Percentiles rank a stretch among this genome's conserved stretches.
These are phyloP conservation scores for Dasypus novemcinctus DNA, from an alignment of 2,113 vertebrate species.

Conservation along the genomic window DNA sequence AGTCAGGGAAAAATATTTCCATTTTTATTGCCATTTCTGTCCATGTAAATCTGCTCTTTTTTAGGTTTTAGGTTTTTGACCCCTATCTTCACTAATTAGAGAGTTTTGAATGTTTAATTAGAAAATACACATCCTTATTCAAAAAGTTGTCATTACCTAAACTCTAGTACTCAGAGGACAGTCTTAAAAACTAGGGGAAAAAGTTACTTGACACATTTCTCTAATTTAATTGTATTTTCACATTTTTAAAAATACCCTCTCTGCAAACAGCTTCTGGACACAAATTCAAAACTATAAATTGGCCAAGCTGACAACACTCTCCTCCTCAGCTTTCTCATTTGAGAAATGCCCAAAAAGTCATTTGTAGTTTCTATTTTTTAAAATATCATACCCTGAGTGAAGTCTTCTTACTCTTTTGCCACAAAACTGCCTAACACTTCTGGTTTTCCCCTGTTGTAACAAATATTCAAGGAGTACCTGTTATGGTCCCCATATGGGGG, in stretches of 20 bases:
- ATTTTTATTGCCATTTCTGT: conserved; percentile 54
- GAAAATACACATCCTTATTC: conserved; percentile 62
- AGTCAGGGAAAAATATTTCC: not conserved
- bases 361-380: not conserved
- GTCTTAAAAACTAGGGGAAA: conserved; percentile 27
- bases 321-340: not conserved
- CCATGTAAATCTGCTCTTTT: conserved; percentile 48
- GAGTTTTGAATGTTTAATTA: conserved; percentile 69
- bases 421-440: accelerated
- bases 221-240: conserved; percentile 74
- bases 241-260: conserved; percentile 71
- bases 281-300: conserved; percentile 62
- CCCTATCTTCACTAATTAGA: conserved; percentile 42
- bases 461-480: not conserved
- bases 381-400: not conserved
- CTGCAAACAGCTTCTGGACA: conserved; percentile 70
- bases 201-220: conserved; percentile 48
- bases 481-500: not conserved
- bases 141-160: conserved; percentile 75
- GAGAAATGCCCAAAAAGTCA: not conserved
- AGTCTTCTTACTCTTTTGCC: not conserved
- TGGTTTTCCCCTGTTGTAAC: not conserved
- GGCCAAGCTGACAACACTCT: not conserved
- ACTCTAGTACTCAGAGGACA: conserved; percentile 58
- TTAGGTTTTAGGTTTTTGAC: conserved; percentile 58